These are phyloP conservation scores for Myripristis jacobus DNA, from an alignment of 2,797 vertebrate genomes.

Conservation along the genomic window DNA sequence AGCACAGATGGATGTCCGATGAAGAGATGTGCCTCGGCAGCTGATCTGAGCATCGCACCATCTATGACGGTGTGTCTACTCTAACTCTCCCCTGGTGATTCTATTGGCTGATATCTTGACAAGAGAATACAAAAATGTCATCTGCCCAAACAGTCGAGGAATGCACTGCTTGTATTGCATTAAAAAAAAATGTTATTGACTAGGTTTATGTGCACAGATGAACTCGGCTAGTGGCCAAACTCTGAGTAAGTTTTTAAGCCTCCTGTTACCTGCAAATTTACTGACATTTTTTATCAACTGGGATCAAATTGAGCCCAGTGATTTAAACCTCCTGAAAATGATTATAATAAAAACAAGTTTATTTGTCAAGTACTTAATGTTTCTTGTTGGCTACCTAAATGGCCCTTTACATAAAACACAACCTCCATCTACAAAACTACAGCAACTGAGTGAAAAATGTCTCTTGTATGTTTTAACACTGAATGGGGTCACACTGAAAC, in stretches of 20 bases:
- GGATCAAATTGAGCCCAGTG: too few species aligned
- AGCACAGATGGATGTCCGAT: conserved; percentile 19
- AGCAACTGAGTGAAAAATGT: too few species aligned
- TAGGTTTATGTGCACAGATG: neutral
- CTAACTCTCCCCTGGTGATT: neutral
- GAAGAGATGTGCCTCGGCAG: conserved; percentile 30
- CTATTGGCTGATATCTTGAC: conserved; percentile 13
- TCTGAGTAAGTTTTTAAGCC: neutral
- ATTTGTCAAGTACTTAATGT: too few species aligned
- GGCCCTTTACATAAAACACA: too few species aligned
- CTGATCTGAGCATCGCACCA: conserved; percentile 41
- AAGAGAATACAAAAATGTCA: neutral
- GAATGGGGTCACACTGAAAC: too few species aligned
- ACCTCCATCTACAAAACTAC: too few species aligned
- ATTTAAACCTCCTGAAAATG: too few species aligned
- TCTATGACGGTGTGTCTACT: conserved; percentile 21
- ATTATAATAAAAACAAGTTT: too few species aligned
- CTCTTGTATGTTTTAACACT: too few species aligned
- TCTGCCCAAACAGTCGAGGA: neutral
- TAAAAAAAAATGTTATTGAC: neutral
- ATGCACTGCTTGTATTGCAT: neutral
- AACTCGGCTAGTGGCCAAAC: neutral
- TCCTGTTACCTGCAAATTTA: too few species aligned
- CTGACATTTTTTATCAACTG: too few species aligned
- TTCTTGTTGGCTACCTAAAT: too few species aligned